Evolutionary conservation across 2,888 invertebrate genomes (phyloP).

Genomic region (Macaria notata): DNA sequence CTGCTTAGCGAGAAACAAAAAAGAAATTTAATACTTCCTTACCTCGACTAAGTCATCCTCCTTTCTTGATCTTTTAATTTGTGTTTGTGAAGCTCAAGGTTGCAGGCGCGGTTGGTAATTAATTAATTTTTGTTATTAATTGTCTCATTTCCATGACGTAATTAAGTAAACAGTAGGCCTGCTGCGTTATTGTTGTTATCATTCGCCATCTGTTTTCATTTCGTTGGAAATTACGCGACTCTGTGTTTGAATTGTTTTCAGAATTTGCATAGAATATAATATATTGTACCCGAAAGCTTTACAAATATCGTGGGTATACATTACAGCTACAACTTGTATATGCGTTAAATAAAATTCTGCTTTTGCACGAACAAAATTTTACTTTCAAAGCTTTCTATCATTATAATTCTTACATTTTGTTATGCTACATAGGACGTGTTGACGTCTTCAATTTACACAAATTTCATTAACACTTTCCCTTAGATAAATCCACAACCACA

Average conservation of each 20-base stretch:
- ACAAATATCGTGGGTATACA: too few species aligned
- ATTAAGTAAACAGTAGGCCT: constrained; percentile 14
- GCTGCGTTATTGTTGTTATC: constrained; percentile 10
- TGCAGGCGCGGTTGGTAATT: constrained; percentile 17
- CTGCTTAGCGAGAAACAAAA: constrained; percentile 45
- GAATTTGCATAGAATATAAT: background rate
- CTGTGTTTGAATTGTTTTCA: constrained; percentile 1
- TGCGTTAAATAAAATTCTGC: too few species aligned
- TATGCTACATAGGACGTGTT: too few species aligned
- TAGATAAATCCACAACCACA: too few species aligned
- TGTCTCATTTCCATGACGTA: constrained; percentile 13
- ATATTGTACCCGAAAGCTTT: too few species aligned
- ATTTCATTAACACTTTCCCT: too few species aligned
- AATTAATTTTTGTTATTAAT: constrained; percentile 21
- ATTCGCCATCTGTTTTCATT: constrained; percentile 11
- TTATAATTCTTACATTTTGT: too few species aligned
- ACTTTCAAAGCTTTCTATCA: too few species aligned
- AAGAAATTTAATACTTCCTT: constrained; percentile 44
- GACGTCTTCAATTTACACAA: too few species aligned
- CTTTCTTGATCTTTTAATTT: constrained; percentile 24
- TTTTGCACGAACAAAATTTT: too few species aligned
- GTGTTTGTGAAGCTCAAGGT: constrained; percentile 10
- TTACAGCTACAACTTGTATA: too few species aligned
- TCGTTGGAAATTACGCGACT: constrained; percentile 8
- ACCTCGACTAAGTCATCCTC: constrained; percentile 25